Conservation (phyloP, 1,140 invertebrate species). For the Platyscapa corneri region DNA sequence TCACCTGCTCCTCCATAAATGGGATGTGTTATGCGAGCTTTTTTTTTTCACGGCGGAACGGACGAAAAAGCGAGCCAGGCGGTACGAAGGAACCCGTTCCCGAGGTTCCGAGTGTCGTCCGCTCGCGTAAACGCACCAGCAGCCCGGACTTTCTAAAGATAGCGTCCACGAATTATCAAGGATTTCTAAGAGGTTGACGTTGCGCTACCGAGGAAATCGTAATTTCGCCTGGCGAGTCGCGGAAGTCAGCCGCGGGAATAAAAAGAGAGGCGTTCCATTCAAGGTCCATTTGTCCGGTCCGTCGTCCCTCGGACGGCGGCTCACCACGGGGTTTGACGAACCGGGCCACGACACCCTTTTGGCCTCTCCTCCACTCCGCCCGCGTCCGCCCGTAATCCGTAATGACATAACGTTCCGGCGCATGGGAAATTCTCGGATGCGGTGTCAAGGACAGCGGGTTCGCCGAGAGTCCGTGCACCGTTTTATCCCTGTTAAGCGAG, state of each 20-base stretch:
- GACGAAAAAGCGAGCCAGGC: neutral
- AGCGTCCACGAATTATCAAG: neutral
- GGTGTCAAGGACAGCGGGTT: slow-evolving; percentile 13
- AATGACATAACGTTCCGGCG: neutral
- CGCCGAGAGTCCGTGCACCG: neutral
- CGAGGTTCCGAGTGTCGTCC: neutral
- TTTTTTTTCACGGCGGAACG: too few species aligned
- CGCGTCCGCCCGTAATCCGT: too few species aligned
- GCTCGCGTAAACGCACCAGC: too few species aligned
- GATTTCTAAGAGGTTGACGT: neutral
- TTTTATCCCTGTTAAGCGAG: neutral
- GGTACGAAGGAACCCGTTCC: neutral
- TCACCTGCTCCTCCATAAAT: neutral
- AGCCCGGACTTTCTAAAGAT: neutral
- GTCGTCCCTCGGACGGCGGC: too few species aligned
- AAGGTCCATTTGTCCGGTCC: too few species aligned
- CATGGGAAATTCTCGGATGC: neutral
- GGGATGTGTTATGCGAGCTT: neutral
- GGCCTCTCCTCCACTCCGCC: too few species aligned
- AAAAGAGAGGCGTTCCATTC: neutral
- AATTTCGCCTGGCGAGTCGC: slow-evolving; percentile 3
- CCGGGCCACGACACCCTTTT: too few species aligned
- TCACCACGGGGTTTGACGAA: too few species aligned
- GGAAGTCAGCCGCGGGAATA: neutral
- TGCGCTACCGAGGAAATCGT: neutral